Evolutionary conservation across 2,888 invertebrate species (phyloP).

Genomic region (Habroteleia sp.): DNA sequence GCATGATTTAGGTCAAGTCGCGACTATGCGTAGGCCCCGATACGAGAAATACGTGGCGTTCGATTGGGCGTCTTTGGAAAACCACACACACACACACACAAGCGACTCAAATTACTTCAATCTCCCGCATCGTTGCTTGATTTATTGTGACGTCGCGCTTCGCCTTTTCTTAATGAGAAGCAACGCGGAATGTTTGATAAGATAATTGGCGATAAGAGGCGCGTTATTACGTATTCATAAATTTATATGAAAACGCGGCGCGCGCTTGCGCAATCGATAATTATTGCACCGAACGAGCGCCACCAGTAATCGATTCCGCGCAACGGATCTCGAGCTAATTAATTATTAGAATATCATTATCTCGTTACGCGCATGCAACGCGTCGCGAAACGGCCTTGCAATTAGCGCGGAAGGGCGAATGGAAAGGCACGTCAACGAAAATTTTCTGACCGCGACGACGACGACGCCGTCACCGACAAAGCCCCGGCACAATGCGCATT

Average conservation of each 20-base stretch:
- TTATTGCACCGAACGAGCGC: conserved; percentile 60
- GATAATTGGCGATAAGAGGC: conserved; percentile 53
- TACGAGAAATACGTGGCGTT: conserved; percentile 38
- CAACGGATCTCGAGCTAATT: conserved; percentile 58
- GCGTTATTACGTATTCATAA: conserved; percentile 57
- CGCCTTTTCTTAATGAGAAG: conserved; percentile 53
- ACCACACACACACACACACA: too few relatives aligned
- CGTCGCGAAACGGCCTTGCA: conserved; percentile 53
- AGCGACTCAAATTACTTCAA: conserved; percentile 66
- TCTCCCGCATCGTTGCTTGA: conserved; percentile 71
- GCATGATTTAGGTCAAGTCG: conserved; percentile 62
- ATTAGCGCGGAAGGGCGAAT: conserved; percentile 46
- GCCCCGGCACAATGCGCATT: conserved; percentile 1
- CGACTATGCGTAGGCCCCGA: conserved; percentile 42
- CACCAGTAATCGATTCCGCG: conserved; percentile 54
- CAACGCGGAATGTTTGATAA: conserved; percentile 51
- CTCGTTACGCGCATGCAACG: conserved; percentile 49
- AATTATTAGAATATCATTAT: conserved; percentile 63
- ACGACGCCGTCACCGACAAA: neutral
- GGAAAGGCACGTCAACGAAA: conserved; percentile 6
- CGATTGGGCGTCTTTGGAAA: conserved; percentile 54
- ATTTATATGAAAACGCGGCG: conserved; percentile 48
- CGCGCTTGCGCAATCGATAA: conserved; percentile 53
- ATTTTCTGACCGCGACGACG: too few relatives aligned
- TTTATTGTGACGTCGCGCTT: conserved; percentile 68